phyloP scores from a whole-genome alignment of 1,140 invertebrate species.

The Protaetia brevitarsis region DNA sequence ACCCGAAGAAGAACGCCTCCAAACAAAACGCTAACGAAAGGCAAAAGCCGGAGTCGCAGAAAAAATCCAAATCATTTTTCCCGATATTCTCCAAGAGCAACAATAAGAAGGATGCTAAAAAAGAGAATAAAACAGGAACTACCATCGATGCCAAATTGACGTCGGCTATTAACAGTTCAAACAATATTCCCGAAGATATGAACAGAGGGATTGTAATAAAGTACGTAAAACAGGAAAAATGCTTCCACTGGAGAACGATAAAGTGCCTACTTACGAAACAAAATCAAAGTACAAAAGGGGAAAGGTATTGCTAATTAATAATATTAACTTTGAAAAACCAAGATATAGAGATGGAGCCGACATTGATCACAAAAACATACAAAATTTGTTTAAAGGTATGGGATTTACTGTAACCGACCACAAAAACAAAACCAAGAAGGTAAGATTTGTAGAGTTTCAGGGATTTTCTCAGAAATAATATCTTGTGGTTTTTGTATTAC shows the following conservation, averaged over 20 bases:
- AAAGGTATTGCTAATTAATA: constrained; percentile 58
- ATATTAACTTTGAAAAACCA: constrained; percentile 49
- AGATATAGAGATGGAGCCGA: constrained; percentile 50
- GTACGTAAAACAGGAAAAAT: constrained; percentile 21
- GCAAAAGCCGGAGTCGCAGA: background rate
- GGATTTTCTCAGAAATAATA: background rate
- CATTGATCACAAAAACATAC: constrained; percentile 53
- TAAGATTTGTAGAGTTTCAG: no score
- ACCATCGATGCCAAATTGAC: background rate
- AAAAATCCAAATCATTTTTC: background rate
- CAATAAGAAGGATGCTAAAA: background rate
- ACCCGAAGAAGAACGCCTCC: background rate
- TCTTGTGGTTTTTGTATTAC: no score
- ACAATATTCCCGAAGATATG: background rate
- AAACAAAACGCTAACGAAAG: background rate
- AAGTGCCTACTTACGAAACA: constrained; percentile 49
- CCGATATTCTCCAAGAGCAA: background rate
- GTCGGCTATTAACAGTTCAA: background rate
- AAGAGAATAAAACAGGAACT: background rate
- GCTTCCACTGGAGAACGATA: constrained; percentile 18
- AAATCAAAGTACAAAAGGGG: constrained; percentile 52
- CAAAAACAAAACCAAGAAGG: constrained; percentile 36
- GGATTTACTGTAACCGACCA: constrained; percentile 52
- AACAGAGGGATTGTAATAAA: constrained; percentile 9
- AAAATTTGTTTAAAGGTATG: constrained; percentile 53